Evolutionary conservation across 2,888 invertebrate genomes (phyloP).

Genomic region (Dolichomitus sp.): DNA sequence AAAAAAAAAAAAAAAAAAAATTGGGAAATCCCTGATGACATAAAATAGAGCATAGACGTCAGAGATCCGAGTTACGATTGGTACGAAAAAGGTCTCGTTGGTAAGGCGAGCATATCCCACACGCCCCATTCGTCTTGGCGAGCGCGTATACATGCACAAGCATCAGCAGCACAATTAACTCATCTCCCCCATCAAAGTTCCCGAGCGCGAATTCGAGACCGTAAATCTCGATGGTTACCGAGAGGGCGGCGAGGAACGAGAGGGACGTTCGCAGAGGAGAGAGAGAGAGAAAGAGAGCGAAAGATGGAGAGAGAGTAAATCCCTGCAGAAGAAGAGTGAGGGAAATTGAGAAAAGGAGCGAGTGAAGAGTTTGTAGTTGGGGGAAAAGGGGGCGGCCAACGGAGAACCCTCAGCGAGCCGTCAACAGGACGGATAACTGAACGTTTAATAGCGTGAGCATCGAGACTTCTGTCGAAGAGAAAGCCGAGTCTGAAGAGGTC

Average conservation of each 20-base stretch:
- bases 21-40: constrained; percentile 1
- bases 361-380: constrained; percentile 19
- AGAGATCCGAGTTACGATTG: background rate
- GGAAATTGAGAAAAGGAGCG: constrained; percentile 30
- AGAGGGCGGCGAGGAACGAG: constrained; percentile 37
- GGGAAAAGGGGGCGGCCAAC: constrained; percentile 23
- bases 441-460: background rate
- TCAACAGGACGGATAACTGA: constrained; percentile 15
- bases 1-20: constrained; percentile 4
- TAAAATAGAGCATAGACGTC: background rate
- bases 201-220: constrained; percentile 57
- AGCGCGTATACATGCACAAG: constrained; percentile 33
- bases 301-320: constrained; percentile 2
- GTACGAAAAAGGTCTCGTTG: constrained; percentile 29
- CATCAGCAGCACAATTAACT: constrained; percentile 65
- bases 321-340: constrained; percentile 26
- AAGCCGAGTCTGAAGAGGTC: background rate
- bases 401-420: constrained; percentile 22
- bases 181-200: constrained; percentile 48
- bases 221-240: constrained; percentile 61
- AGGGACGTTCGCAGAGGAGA: constrained; percentile 32
- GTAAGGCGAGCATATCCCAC: constrained; percentile 58
- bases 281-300: constrained; percentile 6
- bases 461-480: background rate
- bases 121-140: constrained; percentile 54